Evolutionary conservation across 1,140 invertebrate genomes (phyloP).

Genomic region (Orchestia grillus): DNA sequence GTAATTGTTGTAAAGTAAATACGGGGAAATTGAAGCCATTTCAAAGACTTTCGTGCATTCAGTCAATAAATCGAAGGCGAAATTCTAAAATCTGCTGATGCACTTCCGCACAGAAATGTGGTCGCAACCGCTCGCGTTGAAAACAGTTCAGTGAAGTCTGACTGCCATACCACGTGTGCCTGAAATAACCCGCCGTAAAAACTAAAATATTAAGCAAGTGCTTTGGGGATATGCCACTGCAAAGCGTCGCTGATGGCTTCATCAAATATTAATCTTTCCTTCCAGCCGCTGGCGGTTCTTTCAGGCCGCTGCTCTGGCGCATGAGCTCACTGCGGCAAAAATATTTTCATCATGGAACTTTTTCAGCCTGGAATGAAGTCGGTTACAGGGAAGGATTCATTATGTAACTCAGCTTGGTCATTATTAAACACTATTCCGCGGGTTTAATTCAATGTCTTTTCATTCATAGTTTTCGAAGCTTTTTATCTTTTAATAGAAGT

Average conservation of each 20-base stretch:
- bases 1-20: no score
- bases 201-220: neutral
- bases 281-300: neutral
- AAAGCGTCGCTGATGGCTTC: neutral
- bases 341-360: neutral
- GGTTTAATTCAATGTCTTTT: neutral
- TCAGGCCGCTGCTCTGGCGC: neutral
- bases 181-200: neutral
- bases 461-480: neutral
- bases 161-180: neutral
- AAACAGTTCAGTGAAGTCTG: no score
- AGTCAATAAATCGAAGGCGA: no score
- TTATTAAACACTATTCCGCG: neutral
- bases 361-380: neutral
- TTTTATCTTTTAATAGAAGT: neutral
- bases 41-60: no score
- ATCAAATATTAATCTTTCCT: neutral
- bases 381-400: neutral
- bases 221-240: neutral
- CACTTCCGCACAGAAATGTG: no score
- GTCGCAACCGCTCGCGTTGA: no score
- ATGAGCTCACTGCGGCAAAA: neutral
- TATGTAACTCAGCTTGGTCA: neutral
- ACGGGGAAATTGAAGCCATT: no score
- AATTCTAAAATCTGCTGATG: no score